Conservation (phyloP, 2,888 invertebrate species). For the Abrostola tripartita region DNA sequence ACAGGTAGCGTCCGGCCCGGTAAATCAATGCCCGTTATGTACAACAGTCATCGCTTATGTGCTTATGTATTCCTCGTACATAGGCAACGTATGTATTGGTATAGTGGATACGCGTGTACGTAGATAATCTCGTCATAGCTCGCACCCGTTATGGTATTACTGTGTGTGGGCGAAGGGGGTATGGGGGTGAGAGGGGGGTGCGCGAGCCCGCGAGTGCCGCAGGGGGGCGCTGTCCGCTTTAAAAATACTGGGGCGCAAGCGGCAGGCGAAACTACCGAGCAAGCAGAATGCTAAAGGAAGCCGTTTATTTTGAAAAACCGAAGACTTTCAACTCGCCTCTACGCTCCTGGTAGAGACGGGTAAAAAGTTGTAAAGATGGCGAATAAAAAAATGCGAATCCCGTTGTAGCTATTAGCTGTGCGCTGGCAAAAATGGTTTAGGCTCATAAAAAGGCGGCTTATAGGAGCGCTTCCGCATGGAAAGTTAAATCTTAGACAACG, state of each 20-base stretch:
- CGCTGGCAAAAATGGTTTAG: conserved; percentile 68
- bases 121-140: conserved; percentile 88
- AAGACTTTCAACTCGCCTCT: conserved; percentile 71
- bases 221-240: conserved; percentile 85
- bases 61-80: conserved; percentile 78
- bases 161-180: conserved; percentile 76
- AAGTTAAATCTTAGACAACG: conserved; percentile 46
- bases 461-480: conserved; percentile 49
- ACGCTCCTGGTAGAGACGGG: conserved; percentile 70
- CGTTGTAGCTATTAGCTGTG: conserved; percentile 70
- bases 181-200: conserved; percentile 58
- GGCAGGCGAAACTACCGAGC: conserved; percentile 74
- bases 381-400: conserved; percentile 63
- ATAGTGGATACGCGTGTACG: conserved; percentile 81
- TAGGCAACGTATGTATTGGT: conserved; percentile 77
- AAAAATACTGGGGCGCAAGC: conserved; percentile 84
- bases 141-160: conserved; percentile 88
- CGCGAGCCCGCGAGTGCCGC: conserved; percentile 76
- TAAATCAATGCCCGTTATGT: conserved; percentile 82
- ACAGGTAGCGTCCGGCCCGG: conserved; percentile 80
- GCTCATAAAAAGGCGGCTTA: conserved; percentile 59
- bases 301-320: conserved; percentile 84
- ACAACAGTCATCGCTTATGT: conserved; percentile 82
- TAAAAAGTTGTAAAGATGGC: conserved; percentile 74
- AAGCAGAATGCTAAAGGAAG: conserved; percentile 80